Evolutionary conservation across 1,140 invertebrate species (phyloP).

Genomic region (Thalassaphorura encarpata): DNA sequence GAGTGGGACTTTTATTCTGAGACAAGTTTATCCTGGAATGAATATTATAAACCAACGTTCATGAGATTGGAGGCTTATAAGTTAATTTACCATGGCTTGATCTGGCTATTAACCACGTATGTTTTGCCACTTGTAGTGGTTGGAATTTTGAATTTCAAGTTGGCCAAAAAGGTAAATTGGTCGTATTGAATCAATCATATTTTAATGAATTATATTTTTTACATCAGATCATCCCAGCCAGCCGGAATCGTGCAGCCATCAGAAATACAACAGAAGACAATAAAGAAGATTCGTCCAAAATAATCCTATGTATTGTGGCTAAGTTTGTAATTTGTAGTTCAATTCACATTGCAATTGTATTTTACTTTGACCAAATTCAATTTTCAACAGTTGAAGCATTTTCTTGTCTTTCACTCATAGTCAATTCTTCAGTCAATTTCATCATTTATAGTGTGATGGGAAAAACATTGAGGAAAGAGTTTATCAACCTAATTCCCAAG

Average conservation of each 20-base stretch:
- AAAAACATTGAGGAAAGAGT: too few species aligned
- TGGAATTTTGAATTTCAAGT: background rate
- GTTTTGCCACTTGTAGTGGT: background rate
- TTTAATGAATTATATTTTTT: background rate
- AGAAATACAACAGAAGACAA: background rate
- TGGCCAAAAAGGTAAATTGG: background rate
- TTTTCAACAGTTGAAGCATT: background rate
- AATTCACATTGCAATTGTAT: background rate
- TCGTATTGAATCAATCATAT: too few species aligned
- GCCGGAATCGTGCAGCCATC: too few species aligned
- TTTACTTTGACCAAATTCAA: background rate
- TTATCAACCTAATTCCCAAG: too few species aligned
- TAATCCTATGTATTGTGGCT: background rate
- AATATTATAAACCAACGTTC: background rate
- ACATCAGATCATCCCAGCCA: background rate
- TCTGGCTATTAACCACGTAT: background rate
- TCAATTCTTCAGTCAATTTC: background rate
- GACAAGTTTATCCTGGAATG: background rate
- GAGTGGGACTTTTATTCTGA: background rate
- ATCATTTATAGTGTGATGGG: too few species aligned
- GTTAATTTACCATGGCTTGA: background rate
- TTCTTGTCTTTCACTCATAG: background rate
- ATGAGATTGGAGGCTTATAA: background rate
- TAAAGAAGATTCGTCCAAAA: background rate
- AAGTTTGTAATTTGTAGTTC: background rate